Evolutionary conservation across 2,113 vertebrate species (phyloP), one percentile per base, ranked within the genome.

Genomic region (Zingel zingel): DNA sequence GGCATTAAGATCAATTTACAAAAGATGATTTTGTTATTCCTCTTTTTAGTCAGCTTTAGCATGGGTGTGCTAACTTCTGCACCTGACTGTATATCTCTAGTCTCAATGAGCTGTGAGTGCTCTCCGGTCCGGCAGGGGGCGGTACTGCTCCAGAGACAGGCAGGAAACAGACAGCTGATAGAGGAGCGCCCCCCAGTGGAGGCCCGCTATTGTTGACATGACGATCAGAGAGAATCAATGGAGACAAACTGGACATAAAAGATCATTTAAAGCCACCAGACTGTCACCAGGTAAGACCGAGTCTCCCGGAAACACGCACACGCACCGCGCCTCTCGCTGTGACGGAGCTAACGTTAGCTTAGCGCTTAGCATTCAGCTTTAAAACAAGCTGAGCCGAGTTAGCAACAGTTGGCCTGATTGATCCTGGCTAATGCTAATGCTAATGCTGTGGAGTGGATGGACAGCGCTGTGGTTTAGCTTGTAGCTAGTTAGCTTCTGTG

Each of bases 371-470:
- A 27, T 21, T 0, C 23, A 27, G 39, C 23, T 67, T 56, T 47
- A 30, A 6, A 64, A 23, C 27, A 47, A 50, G 11, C 65, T 57
- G 56, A 67, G 33, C 15, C 11, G 18, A 76, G 57, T 51, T 73
- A 66, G 87, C 89, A 92, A 91, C 89, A 91, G 86, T 89, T 90
- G 81, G 80, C 77, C 62, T 51, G 16, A 53, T 51, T 7, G 0
- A 6, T 56, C 6, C 18, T 53, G 36, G 80, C 63, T 86, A 64
- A 64, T 71, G 79, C 87, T 87, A 70, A 80, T 15, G 57, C 53
- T 81, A 84, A 74, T 33, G 33, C 68, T 86, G 39, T 36, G 21
- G 47, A 70, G 30, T 3, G 12, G n/a, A 39, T 6, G 15, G 9
- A 0, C 14, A 2, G 1, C 10, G 39, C 9, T 23, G 9, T n/a